Conservation (phyloP, 2,888 invertebrate genomes). For the Achlya flavicornis region DNA sequence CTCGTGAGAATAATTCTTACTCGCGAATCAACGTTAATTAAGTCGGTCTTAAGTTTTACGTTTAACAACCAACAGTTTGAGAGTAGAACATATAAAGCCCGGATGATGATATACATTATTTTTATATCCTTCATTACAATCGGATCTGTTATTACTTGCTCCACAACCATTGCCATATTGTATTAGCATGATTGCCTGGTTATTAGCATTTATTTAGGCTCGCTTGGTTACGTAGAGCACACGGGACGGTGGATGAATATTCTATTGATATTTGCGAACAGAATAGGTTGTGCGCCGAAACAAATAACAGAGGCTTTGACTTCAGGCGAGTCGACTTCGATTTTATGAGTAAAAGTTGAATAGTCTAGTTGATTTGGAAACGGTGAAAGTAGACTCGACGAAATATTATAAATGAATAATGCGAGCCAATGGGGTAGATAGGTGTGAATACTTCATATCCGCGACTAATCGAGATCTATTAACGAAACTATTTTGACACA, state of each 20-base stretch:
- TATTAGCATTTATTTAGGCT: constrained; percentile 77
- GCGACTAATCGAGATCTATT: not conserved
- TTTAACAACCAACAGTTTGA: too few species aligned
- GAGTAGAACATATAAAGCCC: too few species aligned
- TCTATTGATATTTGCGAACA: constrained; percentile 58
- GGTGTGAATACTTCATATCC: not conserved
- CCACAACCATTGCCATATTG: constrained; percentile 57
- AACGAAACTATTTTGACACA: constrained; percentile 4
- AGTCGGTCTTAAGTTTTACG: too few species aligned
- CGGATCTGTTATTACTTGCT: constrained; percentile 34
- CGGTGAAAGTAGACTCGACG: not conserved
- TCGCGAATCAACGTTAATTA: too few species aligned
- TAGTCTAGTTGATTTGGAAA: not conserved
- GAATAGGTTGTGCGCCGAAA: constrained; percentile 39
- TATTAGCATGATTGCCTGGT: constrained; percentile 74
- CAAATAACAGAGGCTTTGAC: constrained; percentile 20
- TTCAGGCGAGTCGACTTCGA: constrained; percentile 1
- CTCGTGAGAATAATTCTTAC: too few species aligned
- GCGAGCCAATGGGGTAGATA: too few species aligned
- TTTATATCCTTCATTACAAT: not conserved
- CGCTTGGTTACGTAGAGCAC: constrained; percentile 59
- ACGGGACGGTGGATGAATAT: constrained; percentile 60
- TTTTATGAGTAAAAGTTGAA: not conserved
- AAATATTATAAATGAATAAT: too few species aligned
- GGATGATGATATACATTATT: too few species aligned